Evolutionary conservation across 2,113 vertebrate species (phyloP).

Genomic region (Anhinga anhinga): DNA sequence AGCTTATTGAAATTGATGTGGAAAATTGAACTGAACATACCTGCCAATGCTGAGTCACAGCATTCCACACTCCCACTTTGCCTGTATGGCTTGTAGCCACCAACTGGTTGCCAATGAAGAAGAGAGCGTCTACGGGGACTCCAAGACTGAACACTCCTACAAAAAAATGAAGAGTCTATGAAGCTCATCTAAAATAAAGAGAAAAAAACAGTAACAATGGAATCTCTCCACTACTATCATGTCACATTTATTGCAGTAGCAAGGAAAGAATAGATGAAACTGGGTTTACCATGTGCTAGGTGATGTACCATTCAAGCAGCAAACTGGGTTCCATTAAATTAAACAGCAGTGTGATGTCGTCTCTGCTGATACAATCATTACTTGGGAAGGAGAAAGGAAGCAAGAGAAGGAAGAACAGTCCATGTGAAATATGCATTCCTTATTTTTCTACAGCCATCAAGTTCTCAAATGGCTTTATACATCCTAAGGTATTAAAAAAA

Average conservation of each 20-base stretch:
- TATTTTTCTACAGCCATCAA: background rate
- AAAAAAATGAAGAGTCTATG: background rate
- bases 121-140: slow-evolving; percentile 95
- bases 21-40: slow-evolving; percentile 65
- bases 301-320: background rate
- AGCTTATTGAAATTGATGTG: background rate
- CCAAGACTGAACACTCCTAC: slow-evolving; percentile 94
- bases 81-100: slow-evolving; percentile 97
- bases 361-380: background rate
- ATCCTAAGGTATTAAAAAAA: background rate
- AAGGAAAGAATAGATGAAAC: background rate
- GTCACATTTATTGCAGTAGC: background rate
- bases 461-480: background rate
- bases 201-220: background rate
- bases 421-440: background rate
- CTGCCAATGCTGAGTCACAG: slow-evolving; percentile 99
- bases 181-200: slow-evolving; percentile 22
- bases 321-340: background rate
- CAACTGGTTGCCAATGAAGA: slow-evolving; percentile 97
- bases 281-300: background rate
- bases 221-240: background rate
- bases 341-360: background rate
- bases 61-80: slow-evolving; percentile 98
- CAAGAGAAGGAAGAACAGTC: background rate
- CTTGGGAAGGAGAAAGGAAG: background rate